phyloP scores from a whole-genome alignment of 2,888 invertebrate genomes.

The Eledona agricola region DNA sequence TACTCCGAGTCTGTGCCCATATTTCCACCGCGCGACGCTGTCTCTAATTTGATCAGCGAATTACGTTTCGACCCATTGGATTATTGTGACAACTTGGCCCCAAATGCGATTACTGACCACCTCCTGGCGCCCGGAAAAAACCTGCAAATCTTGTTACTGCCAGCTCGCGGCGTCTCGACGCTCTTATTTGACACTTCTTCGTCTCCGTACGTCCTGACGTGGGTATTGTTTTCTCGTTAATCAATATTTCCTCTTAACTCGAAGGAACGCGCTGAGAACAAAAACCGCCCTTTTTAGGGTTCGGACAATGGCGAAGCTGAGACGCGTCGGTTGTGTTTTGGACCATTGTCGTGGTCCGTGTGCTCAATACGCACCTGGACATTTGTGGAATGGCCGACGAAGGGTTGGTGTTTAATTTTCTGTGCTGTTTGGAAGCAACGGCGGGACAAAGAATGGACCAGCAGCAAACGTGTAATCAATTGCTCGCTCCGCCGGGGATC shows the following conservation, averaged over 20 bases:
- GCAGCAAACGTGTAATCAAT: slow-evolving; percentile 12
- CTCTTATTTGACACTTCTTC: slow-evolving; percentile 35
- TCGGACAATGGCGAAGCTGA: slow-evolving; percentile 44
- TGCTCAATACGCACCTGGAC: slow-evolving; percentile 42
- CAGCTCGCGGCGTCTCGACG: slow-evolving; percentile 38
- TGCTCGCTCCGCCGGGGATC: slow-evolving; percentile 1
- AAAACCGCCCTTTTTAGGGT: slow-evolving; percentile 45
- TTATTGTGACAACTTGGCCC: slow-evolving; percentile 58
- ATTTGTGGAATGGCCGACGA: slow-evolving; percentile 38
- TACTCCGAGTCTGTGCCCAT: slow-evolving; percentile 5
- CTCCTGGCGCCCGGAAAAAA: slow-evolving; percentile 44
- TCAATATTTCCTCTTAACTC: slow-evolving; percentile 37
- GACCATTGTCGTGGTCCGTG: slow-evolving; percentile 45
- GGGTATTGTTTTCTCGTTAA: slow-evolving; percentile 36
- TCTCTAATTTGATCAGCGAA: slow-evolving; percentile 50
- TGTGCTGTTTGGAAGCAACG: slow-evolving; percentile 29
- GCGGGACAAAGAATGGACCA: slow-evolving; percentile 15
- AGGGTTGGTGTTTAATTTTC: slow-evolving; percentile 38
- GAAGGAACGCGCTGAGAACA: slow-evolving; percentile 29
- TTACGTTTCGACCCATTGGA: slow-evolving; percentile 52
- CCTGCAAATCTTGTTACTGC: slow-evolving; percentile 28
- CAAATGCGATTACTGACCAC: slow-evolving; percentile 61
- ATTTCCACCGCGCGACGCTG: slow-evolving; percentile 15
- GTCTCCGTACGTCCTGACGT: slow-evolving; percentile 16
- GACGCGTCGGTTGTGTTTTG: slow-evolving; percentile 50